Evolutionary conservation across 64 coral and sea anemone genomes (phyloP).

Genomic region (Actinia tenebrosa): DNA sequence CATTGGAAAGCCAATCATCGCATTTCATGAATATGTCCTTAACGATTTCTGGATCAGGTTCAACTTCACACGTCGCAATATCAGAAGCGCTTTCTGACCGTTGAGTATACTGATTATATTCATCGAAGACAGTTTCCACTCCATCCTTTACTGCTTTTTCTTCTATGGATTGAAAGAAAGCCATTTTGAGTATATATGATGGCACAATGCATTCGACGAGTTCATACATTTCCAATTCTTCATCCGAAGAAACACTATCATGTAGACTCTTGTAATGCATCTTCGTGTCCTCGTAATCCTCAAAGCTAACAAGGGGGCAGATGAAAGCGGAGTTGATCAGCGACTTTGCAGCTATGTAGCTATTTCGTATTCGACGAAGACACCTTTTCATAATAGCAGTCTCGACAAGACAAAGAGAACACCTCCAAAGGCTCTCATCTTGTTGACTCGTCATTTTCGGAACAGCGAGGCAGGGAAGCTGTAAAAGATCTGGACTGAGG

Average conservation of each 20-base stretch:
- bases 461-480: slow-evolving; percentile 33
- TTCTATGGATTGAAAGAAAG: slow-evolving; percentile 47
- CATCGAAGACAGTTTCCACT: slow-evolving; percentile 23
- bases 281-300: slow-evolving; percentile 36
- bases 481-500: slow-evolving; percentile 28
- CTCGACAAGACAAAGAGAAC: slow-evolving; percentile 39
- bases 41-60: slow-evolving; percentile 23
- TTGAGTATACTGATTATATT: not conserved
- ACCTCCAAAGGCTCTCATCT: slow-evolving; percentile 37
- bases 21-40: slow-evolving; percentile 45
- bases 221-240: slow-evolving; percentile 33
- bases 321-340: slow-evolving; percentile 37
- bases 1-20: slow-evolving; percentile 34
- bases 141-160: slow-evolving; percentile 47
- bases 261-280: slow-evolving; percentile 28
- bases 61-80: slow-evolving; percentile 9
- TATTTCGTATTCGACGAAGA: slow-evolving; percentile 43
- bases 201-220: slow-evolving; percentile 33
- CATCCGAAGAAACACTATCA: slow-evolving; percentile 16
- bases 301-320: slow-evolving; percentile 50
- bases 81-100: slow-evolving; percentile 1
- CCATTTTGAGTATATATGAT: slow-evolving; percentile 57
- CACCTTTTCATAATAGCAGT: slow-evolving; percentile 47
- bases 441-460: slow-evolving; percentile 39
- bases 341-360: slow-evolving; percentile 52